Base-by-base conservation (phyloP, 2,888 invertebrate genomes). In the Protophormia terraenovae region DNA sequence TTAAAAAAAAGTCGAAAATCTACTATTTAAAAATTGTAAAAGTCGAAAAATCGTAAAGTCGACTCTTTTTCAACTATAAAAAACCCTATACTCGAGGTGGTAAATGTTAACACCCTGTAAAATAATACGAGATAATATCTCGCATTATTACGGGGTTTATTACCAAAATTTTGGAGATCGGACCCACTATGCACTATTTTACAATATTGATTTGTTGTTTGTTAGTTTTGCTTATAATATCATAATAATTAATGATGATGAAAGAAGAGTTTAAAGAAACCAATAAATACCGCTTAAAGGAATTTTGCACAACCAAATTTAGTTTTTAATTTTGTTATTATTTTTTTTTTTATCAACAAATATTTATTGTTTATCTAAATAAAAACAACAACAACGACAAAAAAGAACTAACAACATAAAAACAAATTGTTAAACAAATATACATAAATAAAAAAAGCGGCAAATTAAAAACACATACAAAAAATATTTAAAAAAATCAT, bases 301-400 rank as follows among this genome's bases (percentile, higher is more conserved):
- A 12, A 32, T 64, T 79, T 66, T 58, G 66, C 35, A 58, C 22
- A 50, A 58, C 38, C 14, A 24, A 76, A 50, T 82, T 81, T 66
- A 47, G n/a, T 32, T 50, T 12, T 47, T 12, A 45, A 45, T 45
- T 45, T 45, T n/a, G 47, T 50, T 73, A 38, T 60, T 60, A 16
- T 64, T n/a, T n/a, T n/a, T n/a, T n/a, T n/a, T n/a, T n/a, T 64
- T 47, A 29, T 1, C 19, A 32, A 35, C n/a, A 72, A 72, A 64
- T n/a, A n/a, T 53, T 32, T 41, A 53, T 32, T 72, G 29, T 38
- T 64, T 76, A 55, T 76, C 29, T 66, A 53, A 66, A 32, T 41
- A 66, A 10, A n/a, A 50, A 50, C 1, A 62, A 38, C 24, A 41
- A 58, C 4, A 47, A 41, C n/a, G 32, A 7, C 2, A 27, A 71